Evolutionary conservation across 2,888 invertebrate genomes (phyloP), one percentile per base, ranked within the genome.

Genomic region (Ophraella communa): DNA sequence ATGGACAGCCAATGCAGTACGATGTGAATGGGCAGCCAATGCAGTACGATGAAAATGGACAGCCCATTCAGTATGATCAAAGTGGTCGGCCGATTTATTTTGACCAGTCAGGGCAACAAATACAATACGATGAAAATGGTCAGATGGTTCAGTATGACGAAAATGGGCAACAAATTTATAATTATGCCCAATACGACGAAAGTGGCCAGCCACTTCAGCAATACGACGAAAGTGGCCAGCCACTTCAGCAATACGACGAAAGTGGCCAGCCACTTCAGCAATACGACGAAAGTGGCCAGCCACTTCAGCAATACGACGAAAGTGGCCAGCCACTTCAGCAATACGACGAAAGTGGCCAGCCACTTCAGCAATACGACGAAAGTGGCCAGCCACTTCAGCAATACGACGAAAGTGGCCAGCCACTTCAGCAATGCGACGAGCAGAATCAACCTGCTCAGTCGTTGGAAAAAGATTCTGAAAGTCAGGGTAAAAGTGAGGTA

Each of bases 321-420:
- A 70, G 71, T 53, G 74, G 71, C 3, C 75, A 75, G 60, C 65
- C 58, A 1, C 33, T 72, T 35, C 72, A n/a, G n/a, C n/a, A 73
- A 58, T 77, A 73, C 53, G 71, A 77, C 57, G 68, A 74, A 64
- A 72, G 64, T 51, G 74, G 70, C n/a, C n/a, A n/a, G n/a, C n/a
- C n/a, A n/a, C n/a, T n/a, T n/a, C n/a, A n/a, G n/a, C n/a, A n/a
- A n/a, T n/a, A n/a, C n/a, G n/a, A n/a, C n/a, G n/a, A n/a, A n/a
- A n/a, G n/a, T n/a, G 68, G 68, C 68, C 63, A 55, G 47, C 39
- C 57, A 18, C 56, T 56, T 44, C 69, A 51, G 39, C 71, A 73
- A 21, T 74, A 74, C 47, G 72, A 74, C 54, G 71, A 71, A 58
- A 70, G 71, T 53, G 74, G 71, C 3, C 75, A 75, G 60, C 65